Percentiles rank a stretch among this genome's conserved stretches.
Conservation (phyloP, 2,888 invertebrate species). For the Microctonus brassicae region DNA sequence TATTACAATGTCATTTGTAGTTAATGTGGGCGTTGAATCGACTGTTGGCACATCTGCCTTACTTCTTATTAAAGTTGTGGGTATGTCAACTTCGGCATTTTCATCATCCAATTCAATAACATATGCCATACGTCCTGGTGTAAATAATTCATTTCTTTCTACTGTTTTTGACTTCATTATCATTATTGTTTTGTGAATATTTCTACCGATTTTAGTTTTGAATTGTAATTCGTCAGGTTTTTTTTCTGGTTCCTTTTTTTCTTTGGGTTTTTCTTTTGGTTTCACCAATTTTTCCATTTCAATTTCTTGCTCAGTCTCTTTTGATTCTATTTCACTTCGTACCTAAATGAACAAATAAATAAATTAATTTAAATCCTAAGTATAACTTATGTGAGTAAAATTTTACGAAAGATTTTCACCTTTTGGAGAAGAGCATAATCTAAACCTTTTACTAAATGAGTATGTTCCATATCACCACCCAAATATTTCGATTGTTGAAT, state of each 20-base stretch:
- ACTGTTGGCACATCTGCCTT: constrained; percentile 89
- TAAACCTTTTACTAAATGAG: constrained; percentile 98
- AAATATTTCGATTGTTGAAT: constrained; percentile 99
- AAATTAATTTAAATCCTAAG: background rate
- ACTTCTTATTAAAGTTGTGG: constrained; percentile 93
- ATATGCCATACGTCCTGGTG: constrained; percentile 97
- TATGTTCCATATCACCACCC: constrained; percentile 99
- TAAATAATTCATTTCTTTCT: constrained; percentile 90
- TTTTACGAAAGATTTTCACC: constrained; percentile 70
- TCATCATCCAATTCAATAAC: constrained; percentile 95
- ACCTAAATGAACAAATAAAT: constrained; percentile 63
- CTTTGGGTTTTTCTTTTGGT: constrained; percentile 69
- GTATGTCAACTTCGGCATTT: constrained; percentile 89
- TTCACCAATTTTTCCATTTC: constrained; percentile 77
- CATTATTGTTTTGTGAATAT: constrained; percentile 79
- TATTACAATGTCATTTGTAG: constrained; percentile 89
- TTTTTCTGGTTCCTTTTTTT: constrained; percentile 71
- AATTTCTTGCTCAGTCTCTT: constrained; percentile 86
- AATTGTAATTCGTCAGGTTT: constrained; percentile 85
- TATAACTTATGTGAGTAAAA: background rate
- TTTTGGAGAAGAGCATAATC: constrained; percentile 94
- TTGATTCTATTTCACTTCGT: constrained; percentile 86
- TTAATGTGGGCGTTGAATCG: constrained; percentile 77
- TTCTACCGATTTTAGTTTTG: constrained; percentile 84
- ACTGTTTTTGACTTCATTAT: constrained; percentile 81